These are phyloP conservation scores for Tetramorium alpestre DNA, from an alignment of 1,140 invertebrate species.

Conservation along the genomic window DNA sequence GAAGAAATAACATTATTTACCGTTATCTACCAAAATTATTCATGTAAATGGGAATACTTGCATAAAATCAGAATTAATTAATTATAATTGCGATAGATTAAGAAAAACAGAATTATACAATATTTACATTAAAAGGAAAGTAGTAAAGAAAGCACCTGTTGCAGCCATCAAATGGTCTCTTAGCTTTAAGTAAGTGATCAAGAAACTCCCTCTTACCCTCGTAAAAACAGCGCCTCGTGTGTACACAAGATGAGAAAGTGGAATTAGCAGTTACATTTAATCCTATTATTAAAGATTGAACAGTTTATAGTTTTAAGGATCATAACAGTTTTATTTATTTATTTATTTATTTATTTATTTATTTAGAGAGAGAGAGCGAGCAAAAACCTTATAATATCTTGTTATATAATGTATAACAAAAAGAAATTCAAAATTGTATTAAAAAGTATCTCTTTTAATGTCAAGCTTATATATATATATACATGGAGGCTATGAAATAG, in stretches of 20 bases:
- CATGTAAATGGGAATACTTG: not conserved
- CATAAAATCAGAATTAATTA: not conserved
- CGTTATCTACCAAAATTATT: not conserved
- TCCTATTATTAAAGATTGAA: not conserved
- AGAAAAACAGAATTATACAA: not conserved
- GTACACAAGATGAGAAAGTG: not conserved
- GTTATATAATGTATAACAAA: not conserved
- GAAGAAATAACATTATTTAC: not conserved
- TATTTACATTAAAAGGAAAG: not conserved
- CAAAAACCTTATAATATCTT: not conserved
- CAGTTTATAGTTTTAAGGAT: not conserved
- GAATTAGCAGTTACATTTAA: not conserved
- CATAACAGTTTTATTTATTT: not conserved
- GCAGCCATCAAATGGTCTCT: not conserved
- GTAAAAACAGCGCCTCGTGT: not conserved
- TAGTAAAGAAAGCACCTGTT: conserved; percentile 2
- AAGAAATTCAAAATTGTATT: not conserved
- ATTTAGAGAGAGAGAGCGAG: too few species aligned
- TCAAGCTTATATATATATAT: not conserved
- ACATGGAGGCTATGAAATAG: not conserved
- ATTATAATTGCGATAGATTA: not conserved
- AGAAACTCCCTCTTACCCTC: not conserved
- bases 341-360: not conserved
- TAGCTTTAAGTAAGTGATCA: conserved; percentile 13
- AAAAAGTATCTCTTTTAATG: not conserved